Base-by-base conservation (phyloP, 2,888 invertebrate genomes). In the Mechanitis mazaeus region DNA sequence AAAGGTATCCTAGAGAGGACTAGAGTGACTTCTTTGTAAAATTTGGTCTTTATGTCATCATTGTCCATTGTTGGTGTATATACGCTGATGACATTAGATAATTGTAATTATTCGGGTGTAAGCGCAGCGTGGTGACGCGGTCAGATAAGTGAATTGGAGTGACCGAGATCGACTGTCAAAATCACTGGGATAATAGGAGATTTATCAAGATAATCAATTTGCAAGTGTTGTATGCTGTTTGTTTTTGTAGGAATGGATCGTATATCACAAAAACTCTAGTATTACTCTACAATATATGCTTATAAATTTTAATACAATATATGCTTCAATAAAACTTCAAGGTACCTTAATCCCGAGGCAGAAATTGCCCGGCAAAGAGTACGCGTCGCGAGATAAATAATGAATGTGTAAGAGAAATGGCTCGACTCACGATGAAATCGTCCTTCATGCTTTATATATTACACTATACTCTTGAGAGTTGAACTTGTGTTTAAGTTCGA, bases 271-370 rank as follows among this genome's bases (percentile, higher is more conserved):
- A 28, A 58, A 4, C 31, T 55, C 33, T 42, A 55, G 46, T 45
- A 45, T 58, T 58, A 33, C 47, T 45, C 50, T 50, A 33, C 45
- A 59, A 58, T 54, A 59, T 56, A 53, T 54, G 47, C 53, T 55
- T 42, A 59, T 62, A 59, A 62, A 59, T 59, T 59, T 35, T 62
- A 62, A 59, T 56, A 59, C 50, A 53, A 50, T 55, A 42, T 55
- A 45, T 55, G 56, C 53, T 59, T 59, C 59, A 62, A 62, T 62
- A 56, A 59, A 50, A 59, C 50, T 50, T 50, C 31, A 50, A 50
- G 50, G 28, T 31, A n/a, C 50, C 50, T 31, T 7, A 28, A 50
- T 50, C 50, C 50, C 50, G 50, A 50, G 50, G 50, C 31, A 50
- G 50, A 42, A 42, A 50, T 50, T 50, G 55, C 46, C 50, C 20